Conservation (phyloP, 92 coral and sea anemone genomes). For the Heteractis magnifica region DNA sequence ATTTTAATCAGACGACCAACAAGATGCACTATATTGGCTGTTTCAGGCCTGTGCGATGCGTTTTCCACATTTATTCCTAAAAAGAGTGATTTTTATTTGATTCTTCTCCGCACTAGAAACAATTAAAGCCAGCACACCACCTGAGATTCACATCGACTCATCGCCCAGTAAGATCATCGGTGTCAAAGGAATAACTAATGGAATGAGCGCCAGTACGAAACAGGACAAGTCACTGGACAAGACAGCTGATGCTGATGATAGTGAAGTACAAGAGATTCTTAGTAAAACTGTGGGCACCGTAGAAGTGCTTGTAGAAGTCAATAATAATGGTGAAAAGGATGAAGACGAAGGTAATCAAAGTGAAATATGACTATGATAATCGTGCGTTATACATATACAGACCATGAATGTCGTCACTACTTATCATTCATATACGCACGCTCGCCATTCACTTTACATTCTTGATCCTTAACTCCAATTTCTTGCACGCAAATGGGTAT, state of each 20-base stretch:
- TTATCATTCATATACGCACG: neutral
- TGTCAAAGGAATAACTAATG: conserved; percentile 9
- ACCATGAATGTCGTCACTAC: neutral
- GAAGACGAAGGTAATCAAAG: conserved; percentile 7
- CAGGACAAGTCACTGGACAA: neutral
- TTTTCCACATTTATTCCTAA: too few relatives aligned
- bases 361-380: neutral
- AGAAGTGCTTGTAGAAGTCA: conserved; percentile 68
- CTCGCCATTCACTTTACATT: neutral
- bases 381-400: neutral
- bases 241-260: conserved; percentile 29
- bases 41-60: too few relatives aligned
- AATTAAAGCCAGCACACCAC: conserved; percentile 25
- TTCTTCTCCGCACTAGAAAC: conserved; percentile 12
- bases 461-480: neutral
- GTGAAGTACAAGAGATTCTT: conserved; percentile 61
- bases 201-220: conserved; percentile 13
- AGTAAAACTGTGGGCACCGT: conserved; percentile 47
- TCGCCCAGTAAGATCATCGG: conserved; percentile 3
- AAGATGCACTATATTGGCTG: too few relatives aligned
- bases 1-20: too few relatives aligned
- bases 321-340: conserved; percentile 24
- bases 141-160: conserved; percentile 46
- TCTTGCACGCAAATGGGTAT: too few relatives aligned
- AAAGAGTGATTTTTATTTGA: neutral